These are phyloP conservation scores for Cosmia trapezina DNA, from an alignment of 2,888 invertebrate genomes.

Conservation along the genomic window DNA sequence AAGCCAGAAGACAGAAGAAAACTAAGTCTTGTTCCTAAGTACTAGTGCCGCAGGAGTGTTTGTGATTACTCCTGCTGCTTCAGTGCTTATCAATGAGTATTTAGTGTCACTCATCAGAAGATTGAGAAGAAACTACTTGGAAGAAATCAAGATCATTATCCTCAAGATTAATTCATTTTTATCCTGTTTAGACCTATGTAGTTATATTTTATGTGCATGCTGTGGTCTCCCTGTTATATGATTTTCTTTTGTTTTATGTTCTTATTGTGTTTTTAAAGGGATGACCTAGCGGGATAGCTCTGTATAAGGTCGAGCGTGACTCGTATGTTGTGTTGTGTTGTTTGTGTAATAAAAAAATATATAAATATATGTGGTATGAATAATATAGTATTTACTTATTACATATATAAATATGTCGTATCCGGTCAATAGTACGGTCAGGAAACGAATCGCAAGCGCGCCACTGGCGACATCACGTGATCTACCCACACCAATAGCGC, in stretches of 20 bases:
- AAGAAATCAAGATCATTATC: conserved; percentile 3
- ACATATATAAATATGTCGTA: too few species aligned
- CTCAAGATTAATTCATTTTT: conserved; percentile 4
- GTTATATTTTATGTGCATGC: too few species aligned
- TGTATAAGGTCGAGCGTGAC: background rate
- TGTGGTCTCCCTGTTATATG: too few species aligned
- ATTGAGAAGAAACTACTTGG: conserved; percentile 5
- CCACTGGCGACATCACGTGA: too few species aligned
- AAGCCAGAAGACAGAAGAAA: conserved; percentile 61
- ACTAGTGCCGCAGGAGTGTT: conserved; percentile 98
- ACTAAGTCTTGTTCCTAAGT: conserved; percentile 95
- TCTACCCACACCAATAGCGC: too few species aligned
- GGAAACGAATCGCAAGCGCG: too few species aligned
- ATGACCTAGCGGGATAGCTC: too few species aligned
- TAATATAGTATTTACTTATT: too few species aligned
- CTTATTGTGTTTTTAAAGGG: background rate
- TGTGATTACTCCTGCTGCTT: conserved; percentile 95
- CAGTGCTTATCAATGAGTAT: conserved; percentile 96
- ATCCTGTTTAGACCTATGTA: too few species aligned
- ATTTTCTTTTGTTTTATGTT: background rate
- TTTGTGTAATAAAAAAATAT: too few species aligned
- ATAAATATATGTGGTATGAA: background rate
- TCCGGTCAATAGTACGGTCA: too few species aligned
- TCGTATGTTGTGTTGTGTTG: too few species aligned
- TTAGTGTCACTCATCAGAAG: conserved; percentile 73